Conservation (phyloP, 2,797 vertebrate genomes). For the Steatocranus sp. region DNA sequence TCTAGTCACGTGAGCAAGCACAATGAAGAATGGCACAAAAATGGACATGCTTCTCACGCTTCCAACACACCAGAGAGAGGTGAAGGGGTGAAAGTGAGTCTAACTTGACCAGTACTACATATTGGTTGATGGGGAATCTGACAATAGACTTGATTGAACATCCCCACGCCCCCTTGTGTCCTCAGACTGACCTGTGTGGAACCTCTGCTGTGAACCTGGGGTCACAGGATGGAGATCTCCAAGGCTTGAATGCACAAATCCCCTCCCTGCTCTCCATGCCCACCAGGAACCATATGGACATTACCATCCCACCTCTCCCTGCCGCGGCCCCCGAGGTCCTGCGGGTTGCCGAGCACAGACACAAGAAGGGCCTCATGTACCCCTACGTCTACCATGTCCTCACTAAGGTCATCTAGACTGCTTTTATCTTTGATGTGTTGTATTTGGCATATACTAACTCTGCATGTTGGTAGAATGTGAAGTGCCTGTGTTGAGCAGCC, state of each 20-base stretch:
- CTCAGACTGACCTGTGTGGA: conserved; percentile 78
- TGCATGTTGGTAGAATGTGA: not conserved
- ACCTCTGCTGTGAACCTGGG: conserved; percentile 76
- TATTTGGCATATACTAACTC: not conserved
- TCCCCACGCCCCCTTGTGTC: not conserved
- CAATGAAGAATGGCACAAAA: conserved; percentile 84
- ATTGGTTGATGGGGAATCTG: too few species aligned
- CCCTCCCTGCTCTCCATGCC: conserved; percentile 95
- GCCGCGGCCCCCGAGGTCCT: conserved; percentile 89
- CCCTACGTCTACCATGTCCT: conserved; percentile 94
- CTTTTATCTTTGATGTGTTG: not conserved
- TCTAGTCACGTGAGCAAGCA: conserved; percentile 82
- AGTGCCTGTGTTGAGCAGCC: not conserved
- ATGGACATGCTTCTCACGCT: conserved; percentile 72
- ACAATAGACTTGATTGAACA: not conserved
- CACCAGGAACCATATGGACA: conserved; percentile 96
- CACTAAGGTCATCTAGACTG: conserved; percentile 77
- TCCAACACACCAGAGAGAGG: conserved; percentile 76
- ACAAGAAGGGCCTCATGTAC: conserved; percentile 96
- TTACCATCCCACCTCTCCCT: conserved; percentile 91
- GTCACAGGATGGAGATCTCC: conserved; percentile 77
- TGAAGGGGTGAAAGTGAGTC: conserved; percentile 80
- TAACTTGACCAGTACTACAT: not conserved
- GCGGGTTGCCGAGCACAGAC: conserved; percentile 92
- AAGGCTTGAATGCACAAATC: conserved; percentile 81